phyloP scores from a whole-genome alignment of 2,113 vertebrate species.

The Ciconia maguari region DNA sequence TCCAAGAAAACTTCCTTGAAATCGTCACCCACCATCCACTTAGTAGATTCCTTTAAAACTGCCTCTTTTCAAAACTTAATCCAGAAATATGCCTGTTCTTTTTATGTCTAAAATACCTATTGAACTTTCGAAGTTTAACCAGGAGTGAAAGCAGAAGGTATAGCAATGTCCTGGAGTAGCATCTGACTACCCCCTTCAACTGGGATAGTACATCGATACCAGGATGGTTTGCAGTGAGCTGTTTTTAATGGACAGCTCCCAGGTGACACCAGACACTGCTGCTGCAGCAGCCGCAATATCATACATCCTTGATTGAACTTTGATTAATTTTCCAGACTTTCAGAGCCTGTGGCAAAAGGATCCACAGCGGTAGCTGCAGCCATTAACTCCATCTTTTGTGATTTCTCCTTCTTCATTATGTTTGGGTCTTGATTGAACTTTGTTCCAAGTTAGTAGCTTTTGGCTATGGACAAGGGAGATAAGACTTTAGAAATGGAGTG shows the following conservation, averaged over 20 bases:
- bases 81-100: conserved; percentile 48
- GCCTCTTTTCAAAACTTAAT: conserved; percentile 45
- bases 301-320: conserved; percentile 60
- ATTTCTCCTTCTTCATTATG: conserved; percentile 69
- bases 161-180: conserved; percentile 44
- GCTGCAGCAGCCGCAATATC: conserved; percentile 57
- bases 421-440: conserved; percentile 67
- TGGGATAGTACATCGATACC: conserved; percentile 27
- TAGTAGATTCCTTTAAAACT: neutral
- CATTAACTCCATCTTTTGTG: conserved; percentile 65
- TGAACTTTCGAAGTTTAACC: conserved; percentile 61
- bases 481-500: conserved; percentile 23
- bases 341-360: conserved; percentile 62
- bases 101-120: conserved; percentile 57
- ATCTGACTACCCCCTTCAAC: conserved; percentile 9
- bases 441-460: conserved; percentile 68
- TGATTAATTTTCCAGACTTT: conserved; percentile 68
- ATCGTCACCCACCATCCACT: neutral
- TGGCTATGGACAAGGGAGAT: conserved; percentile 54
- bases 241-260: conserved; percentile 65
- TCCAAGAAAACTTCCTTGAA: neutral
- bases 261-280: conserved; percentile 49
- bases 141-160: conserved; percentile 36
- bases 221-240: conserved; percentile 31
- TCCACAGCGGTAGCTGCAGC: conserved; percentile 46